Conservation (phyloP, 1,140 invertebrate genomes). For the Drosophila tsacasi region DNA sequence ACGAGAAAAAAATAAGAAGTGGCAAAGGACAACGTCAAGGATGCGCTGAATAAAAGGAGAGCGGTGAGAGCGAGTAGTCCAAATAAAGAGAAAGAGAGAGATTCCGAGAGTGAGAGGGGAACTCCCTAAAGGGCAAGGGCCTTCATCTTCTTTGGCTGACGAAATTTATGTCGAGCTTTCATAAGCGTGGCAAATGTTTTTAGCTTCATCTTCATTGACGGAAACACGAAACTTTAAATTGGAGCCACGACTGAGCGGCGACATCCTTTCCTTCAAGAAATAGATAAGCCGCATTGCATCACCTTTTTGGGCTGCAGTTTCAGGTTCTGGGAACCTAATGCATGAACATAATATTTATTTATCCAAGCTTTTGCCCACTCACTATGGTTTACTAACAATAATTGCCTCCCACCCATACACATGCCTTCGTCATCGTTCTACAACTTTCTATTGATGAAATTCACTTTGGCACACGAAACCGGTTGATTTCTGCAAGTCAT, state of each 20-base stretch:
- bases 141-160: constrained; percentile 49
- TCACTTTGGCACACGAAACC: constrained; percentile 17
- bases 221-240: constrained; percentile 62
- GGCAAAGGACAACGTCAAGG: constrained; percentile 30
- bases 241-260: constrained; percentile 3
- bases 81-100: not conserved
- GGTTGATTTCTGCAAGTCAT: constrained; percentile 49
- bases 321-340: constrained; percentile 21
- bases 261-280: constrained; percentile 22
- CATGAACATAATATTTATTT: constrained; percentile 23
- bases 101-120: not conserved
- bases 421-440: constrained; percentile 61
- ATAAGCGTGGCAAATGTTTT: constrained; percentile 41
- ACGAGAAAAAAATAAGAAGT: not conserved
- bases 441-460: constrained; percentile 64
- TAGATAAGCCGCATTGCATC: constrained; percentile 42
- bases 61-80: not conserved
- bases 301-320: constrained; percentile 11
- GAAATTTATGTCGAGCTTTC: constrained; percentile 52
- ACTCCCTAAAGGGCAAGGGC: constrained; percentile 36
- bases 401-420: not conserved
- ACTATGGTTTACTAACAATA: constrained; percentile 6
- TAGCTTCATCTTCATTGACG: constrained; percentile 7
- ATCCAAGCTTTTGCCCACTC: constrained; percentile 18
- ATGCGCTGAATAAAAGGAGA: constrained; percentile 32